Percentiles rank a stretch among this genome's conserved stretches.
These are phyloP conservation scores for Drosophila sucinea DNA, from an alignment of 1,140 invertebrate species.

Conservation along the genomic window DNA sequence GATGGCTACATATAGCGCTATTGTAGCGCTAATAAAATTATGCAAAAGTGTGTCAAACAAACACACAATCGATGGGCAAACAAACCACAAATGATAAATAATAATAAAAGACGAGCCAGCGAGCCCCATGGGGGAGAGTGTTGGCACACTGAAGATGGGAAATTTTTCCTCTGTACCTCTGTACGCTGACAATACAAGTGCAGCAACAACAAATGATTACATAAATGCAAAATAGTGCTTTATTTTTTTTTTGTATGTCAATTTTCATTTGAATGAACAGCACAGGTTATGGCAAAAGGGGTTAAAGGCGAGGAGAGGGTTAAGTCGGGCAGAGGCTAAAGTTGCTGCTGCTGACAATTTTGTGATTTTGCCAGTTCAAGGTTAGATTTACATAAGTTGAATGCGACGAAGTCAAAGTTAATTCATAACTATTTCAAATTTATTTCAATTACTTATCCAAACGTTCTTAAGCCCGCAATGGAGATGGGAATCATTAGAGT, in stretches of 20 bases:
- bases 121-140: not conserved
- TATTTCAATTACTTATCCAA: too few relatives aligned
- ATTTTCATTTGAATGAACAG: slow-evolving; percentile 4
- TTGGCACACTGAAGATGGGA: not conserved
- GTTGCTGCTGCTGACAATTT: not conserved
- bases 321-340: not conserved
- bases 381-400: slow-evolving; percentile 1
- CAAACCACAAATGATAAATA: not conserved
- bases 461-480: too few relatives aligned
- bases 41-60: slow-evolving; percentile 46
- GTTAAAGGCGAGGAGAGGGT: not conserved
- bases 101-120: not conserved
- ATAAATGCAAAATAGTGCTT: slow-evolving; percentile 18
- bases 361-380: not conserved
- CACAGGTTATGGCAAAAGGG: not conserved
- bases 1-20: slow-evolving; percentile 1
- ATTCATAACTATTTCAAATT: too few relatives aligned
- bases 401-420: too few relatives aligned
- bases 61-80: slow-evolving; percentile 32
- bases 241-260: not conserved
- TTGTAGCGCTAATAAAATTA: slow-evolving; percentile 53
- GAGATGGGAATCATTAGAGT: too few relatives aligned
- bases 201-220: slow-evolving; percentile 29
- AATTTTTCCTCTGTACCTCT: not conserved
- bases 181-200: not conserved